phyloP scores from a whole-genome alignment of 2,113 vertebrate species.

The Ursus arctos region DNA sequence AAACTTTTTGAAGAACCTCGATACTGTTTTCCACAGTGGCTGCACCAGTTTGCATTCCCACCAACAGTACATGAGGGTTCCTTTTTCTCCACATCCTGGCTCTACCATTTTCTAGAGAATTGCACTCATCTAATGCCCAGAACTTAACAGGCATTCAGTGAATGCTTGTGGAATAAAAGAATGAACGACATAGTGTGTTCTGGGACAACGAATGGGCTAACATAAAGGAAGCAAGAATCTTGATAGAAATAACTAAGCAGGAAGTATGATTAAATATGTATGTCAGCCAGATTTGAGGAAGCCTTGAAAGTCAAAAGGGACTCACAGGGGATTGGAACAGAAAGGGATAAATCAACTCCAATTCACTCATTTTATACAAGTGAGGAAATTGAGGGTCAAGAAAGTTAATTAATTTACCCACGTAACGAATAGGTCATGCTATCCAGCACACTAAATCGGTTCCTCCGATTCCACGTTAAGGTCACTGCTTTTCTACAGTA shows the following conservation, averaged over 20 bases:
- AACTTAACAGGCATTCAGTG: neutral
- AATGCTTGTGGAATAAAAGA: neutral
- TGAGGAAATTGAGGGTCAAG: neutral
- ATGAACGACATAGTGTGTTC: neutral
- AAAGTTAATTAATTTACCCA: neutral
- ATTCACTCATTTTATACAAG: neutral
- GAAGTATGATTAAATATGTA: neutral
- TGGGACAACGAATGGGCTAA: neutral
- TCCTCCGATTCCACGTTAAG: neutral
- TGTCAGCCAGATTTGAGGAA: neutral
- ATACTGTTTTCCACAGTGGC: neutral
- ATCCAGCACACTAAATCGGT: neutral
- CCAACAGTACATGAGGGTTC: neutral
- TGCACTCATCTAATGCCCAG: neutral
- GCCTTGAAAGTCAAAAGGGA: neutral
- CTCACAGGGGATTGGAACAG: neutral
- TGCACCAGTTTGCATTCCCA: neutral
- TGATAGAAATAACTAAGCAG: neutral
- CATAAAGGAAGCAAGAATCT: neutral
- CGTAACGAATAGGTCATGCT: neutral
- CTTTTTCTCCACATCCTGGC: neutral
- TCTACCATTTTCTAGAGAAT: neutral
- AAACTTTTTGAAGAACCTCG: neutral
- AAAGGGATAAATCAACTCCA: neutral
- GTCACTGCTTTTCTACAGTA: neutral